Evolutionary conservation across 2,888 invertebrate species (phyloP).

Genomic region (Limenitis camilla): DNA sequence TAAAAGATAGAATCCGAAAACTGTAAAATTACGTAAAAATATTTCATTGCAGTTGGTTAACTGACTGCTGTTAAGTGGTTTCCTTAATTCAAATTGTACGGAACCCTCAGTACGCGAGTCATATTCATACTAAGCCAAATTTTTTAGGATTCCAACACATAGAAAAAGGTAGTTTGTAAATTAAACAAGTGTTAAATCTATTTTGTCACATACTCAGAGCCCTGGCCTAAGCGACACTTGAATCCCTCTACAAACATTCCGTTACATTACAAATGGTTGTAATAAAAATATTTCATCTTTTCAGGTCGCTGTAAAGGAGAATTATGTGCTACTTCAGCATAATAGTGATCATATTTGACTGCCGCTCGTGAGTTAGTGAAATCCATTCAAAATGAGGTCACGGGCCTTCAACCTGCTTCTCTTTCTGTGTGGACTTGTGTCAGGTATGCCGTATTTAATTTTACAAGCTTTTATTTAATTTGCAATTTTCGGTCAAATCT

Average conservation of each 20-base stretch:
- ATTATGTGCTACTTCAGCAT: constrained; percentile 56
- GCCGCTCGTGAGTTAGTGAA: constrained; percentile 31
- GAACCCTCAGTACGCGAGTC: too few species aligned
- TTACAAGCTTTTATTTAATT: too few species aligned
- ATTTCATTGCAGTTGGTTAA: too few species aligned
- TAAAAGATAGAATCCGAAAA: too few species aligned
- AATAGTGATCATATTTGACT: constrained; percentile 57
- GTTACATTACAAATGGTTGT: constrained; percentile 14
- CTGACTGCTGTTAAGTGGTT: too few species aligned
- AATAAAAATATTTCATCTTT: constrained; percentile 12
- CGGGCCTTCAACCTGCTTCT: constrained; percentile 35
- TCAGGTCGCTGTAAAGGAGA: constrained; percentile 13
- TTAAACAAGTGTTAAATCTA: too few species aligned
- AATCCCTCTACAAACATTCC: not conserved
- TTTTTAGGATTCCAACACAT: too few species aligned
- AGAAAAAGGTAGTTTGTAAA: too few species aligned
- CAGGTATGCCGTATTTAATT: constrained; percentile 38
- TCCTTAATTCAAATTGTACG: too few species aligned
- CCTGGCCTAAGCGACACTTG: not conserved
- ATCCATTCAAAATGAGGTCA: constrained; percentile 37
- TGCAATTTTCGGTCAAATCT: too few species aligned
- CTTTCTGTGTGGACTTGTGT: constrained; percentile 39
- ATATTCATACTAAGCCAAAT: too few species aligned
- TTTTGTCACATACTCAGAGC: not conserved
- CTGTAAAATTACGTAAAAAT: too few species aligned